Conservation (phyloP, 2,888 invertebrate genomes). For the Aproaerema taeniolella region DNA sequence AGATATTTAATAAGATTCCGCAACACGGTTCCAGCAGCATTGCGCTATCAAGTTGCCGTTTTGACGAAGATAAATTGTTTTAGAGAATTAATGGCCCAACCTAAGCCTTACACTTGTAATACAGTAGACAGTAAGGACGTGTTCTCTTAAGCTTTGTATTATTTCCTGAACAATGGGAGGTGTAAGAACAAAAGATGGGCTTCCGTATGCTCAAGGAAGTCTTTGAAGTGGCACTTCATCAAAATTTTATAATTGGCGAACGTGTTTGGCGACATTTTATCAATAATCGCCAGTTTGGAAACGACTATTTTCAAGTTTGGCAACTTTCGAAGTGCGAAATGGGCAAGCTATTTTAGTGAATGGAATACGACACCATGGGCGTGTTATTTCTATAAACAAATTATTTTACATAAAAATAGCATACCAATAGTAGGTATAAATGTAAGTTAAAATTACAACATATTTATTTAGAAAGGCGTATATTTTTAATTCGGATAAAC, state of each 20-base stretch:
- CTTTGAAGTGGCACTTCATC: conserved; percentile 1
- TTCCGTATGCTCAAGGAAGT: conserved; percentile 13
- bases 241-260: conserved; percentile 6
- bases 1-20: conserved; percentile 64
- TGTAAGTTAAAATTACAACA: too few relatives aligned
- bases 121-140: conserved; percentile 24
- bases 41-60: conserved; percentile 51
- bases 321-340: conserved; percentile 8
- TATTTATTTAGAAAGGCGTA: too few relatives aligned
- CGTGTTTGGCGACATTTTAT: conserved; percentile 6
- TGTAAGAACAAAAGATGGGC: conserved; percentile 17
- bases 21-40: conserved; percentile 59
- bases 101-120: conserved; percentile 37
- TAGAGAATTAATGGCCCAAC: conserved; percentile 36
- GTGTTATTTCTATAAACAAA: too few relatives aligned
- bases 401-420: too few relatives aligned
- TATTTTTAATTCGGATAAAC: too few relatives aligned
- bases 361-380: neutral
- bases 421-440: too few relatives aligned
- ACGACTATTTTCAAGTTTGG: conserved; percentile 10
- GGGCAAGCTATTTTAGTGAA: conserved; percentile 3
- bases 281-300: conserved; percentile 1
- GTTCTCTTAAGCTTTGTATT: conserved; percentile 19
- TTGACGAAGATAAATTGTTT: conserved; percentile 66
- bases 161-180: conserved; percentile 19